These are phyloP conservation scores for Drosophila pallidifrons DNA, from an alignment of 1,140 invertebrate species.

Conservation along the genomic window DNA sequence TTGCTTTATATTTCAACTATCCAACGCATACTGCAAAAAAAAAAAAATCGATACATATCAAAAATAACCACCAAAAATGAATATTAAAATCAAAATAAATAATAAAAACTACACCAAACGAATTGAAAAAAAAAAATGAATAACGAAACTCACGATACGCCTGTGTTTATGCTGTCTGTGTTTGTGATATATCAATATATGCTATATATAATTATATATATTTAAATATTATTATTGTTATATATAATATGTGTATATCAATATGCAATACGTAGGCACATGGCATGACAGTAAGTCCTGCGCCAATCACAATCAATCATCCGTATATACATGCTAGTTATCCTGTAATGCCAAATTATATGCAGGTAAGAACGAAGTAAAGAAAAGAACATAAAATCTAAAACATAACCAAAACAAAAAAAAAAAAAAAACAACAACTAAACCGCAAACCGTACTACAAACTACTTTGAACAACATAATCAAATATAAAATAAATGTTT, in stretches of 20 bases:
- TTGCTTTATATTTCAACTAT: constrained; percentile 80
- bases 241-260: constrained; percentile 55
- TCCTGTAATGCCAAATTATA: constrained; percentile 85
- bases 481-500: constrained; percentile 53
- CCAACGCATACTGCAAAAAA: constrained; percentile 76
- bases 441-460: constrained; percentile 39
- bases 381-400: constrained; percentile 7
- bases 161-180: constrained; percentile 73
- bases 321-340: constrained; percentile 85
- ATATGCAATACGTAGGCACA: constrained; percentile 77
- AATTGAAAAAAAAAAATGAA: constrained; percentile 43
- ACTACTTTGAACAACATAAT: constrained; percentile 56
- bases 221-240: constrained; percentile 26
- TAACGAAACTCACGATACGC: constrained; percentile 61
- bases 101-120: constrained; percentile 51
- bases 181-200: constrained; percentile 53
- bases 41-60: constrained; percentile 47
- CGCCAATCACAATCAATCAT: constrained; percentile 85
- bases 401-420: constrained; percentile 16
- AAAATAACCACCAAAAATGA: constrained; percentile 51
- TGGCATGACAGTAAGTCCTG: constrained; percentile 85
- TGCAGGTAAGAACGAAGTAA: constrained; percentile 83
- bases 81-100: constrained; percentile 56
- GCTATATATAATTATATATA: constrained; percentile 58
- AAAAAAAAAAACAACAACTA: constrained; percentile 32